These are phyloP conservation scores for Hypercompe scribonia DNA, from an alignment of 2,888 invertebrate species.

Conservation along the genomic window DNA sequence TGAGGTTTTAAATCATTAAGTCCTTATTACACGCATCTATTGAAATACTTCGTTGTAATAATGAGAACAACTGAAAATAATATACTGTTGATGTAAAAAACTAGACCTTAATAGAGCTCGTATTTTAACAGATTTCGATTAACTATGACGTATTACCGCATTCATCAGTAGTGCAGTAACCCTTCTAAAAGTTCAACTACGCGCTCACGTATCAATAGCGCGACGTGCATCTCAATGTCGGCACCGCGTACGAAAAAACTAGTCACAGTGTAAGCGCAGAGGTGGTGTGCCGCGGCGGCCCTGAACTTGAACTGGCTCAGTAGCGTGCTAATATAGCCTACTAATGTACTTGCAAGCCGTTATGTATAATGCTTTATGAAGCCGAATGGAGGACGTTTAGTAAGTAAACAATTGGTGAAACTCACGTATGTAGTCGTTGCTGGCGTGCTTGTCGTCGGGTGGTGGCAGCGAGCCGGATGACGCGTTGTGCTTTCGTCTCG, in stretches of 20 bases:
- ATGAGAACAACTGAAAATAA: neutral
- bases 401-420: slow-evolving; percentile 25
- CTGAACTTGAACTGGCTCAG: slow-evolving; percentile 12
- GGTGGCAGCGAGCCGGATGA: slow-evolving; percentile 81
- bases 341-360: neutral
- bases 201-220: neutral
- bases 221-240: neutral
- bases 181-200: neutral
- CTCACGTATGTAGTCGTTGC: slow-evolving; percentile 83
- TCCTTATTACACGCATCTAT: neutral
- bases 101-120: neutral
- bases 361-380: neutral
- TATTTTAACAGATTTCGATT: too few relatives aligned
- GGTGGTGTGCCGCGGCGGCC: neutral
- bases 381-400: neutral
- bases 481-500: slow-evolving; percentile 81
- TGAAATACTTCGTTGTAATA: neutral
- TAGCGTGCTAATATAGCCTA: too few relatives aligned
- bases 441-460: slow-evolving; percentile 82
- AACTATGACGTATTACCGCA: neutral
- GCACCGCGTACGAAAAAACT: neutral
- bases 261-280: slow-evolving; percentile 6
- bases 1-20: neutral
- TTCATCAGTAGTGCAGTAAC: neutral
- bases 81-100: neutral